These are phyloP conservation scores for Pseudomyrmex dendroicus DNA, from an alignment of 1,140 invertebrate genomes.

Conservation along the genomic window DNA sequence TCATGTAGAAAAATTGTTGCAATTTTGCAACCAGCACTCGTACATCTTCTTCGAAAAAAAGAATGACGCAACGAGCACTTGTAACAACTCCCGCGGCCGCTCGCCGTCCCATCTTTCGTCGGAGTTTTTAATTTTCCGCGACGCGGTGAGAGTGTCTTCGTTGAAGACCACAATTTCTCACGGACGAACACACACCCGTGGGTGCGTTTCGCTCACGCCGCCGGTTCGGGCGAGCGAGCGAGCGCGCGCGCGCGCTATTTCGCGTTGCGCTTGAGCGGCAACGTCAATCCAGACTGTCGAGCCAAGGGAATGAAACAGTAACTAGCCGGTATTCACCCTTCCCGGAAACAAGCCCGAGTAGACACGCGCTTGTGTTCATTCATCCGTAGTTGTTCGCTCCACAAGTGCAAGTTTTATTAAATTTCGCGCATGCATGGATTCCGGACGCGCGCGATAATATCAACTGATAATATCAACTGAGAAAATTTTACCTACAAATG, in stretches of 20 bases:
- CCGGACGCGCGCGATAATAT: not conserved
- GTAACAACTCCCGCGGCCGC: not conserved
- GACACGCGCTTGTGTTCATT: slow-evolving; percentile 32
- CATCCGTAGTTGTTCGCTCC: slow-evolving; percentile 2
- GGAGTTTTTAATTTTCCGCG: slow-evolving; percentile 36
- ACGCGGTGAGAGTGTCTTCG: slow-evolving; percentile 41
- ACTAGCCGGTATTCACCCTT: slow-evolving; percentile 50
- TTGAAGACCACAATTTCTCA: slow-evolving; percentile 57
- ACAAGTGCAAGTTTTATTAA: slow-evolving; percentile 39
- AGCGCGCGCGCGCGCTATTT: slow-evolving; percentile 34
- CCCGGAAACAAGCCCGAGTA: slow-evolving; percentile 49
- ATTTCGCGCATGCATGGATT: not conserved
- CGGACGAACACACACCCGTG: slow-evolving; percentile 42
- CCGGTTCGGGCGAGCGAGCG: not conserved
- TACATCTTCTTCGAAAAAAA: not conserved
- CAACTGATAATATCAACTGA: slow-evolving; percentile 28
- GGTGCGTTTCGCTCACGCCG: slow-evolving; percentile 32
- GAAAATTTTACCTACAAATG: slow-evolving; percentile 27
- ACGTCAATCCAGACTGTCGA: slow-evolving; percentile 51
- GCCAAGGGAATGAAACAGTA: slow-evolving; percentile 57
- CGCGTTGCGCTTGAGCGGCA: slow-evolving; percentile 40
- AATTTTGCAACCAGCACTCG: not conserved
- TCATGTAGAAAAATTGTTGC: slow-evolving; percentile 3
- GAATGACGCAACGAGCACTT: not conserved
- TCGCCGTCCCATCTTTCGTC: slow-evolving; percentile 17